phyloP scores from a whole-genome alignment of 2,797 vertebrate species.

The Tragopan temminckii region DNA sequence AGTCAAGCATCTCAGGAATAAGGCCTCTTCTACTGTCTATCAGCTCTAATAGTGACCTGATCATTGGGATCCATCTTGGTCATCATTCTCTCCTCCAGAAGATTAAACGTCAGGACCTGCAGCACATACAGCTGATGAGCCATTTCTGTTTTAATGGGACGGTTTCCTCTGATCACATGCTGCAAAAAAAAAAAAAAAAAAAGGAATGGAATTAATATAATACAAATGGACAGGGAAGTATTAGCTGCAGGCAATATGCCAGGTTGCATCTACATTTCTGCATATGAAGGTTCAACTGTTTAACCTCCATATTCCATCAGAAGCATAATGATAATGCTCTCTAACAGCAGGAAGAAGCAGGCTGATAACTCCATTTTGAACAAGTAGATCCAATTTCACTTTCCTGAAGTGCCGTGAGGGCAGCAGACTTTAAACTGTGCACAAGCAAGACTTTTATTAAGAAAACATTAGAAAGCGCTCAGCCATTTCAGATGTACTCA shows the following conservation, averaged over 20 bases:
- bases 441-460: not conserved
- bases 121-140: constrained; percentile 98
- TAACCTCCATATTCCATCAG: not conserved
- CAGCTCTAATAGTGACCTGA: constrained; percentile 81
- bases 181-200: constrained; percentile 67
- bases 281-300: not conserved
- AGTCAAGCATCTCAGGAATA: not conserved
- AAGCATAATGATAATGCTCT: not conserved
- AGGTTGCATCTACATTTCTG: not conserved
- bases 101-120: constrained; percentile 97
- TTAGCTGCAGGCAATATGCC: not conserved
- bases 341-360: not conserved
- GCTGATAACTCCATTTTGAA: not conserved
- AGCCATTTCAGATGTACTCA: constrained; percentile 54
- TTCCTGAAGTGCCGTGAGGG: not conserved
- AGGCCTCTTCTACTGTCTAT: not conserved
- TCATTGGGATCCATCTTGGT: constrained; percentile 99
- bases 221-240: not conserved
- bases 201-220: not conserved
- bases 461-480: not conserved
- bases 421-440: constrained; percentile 15
- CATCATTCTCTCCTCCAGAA: constrained; percentile 99
- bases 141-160: constrained; percentile 99
- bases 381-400: not conserved
- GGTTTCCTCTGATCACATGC: constrained; percentile 97